Conservation (phyloP, 2,888 invertebrate genomes). For the Congeria kusceri region DNA sequence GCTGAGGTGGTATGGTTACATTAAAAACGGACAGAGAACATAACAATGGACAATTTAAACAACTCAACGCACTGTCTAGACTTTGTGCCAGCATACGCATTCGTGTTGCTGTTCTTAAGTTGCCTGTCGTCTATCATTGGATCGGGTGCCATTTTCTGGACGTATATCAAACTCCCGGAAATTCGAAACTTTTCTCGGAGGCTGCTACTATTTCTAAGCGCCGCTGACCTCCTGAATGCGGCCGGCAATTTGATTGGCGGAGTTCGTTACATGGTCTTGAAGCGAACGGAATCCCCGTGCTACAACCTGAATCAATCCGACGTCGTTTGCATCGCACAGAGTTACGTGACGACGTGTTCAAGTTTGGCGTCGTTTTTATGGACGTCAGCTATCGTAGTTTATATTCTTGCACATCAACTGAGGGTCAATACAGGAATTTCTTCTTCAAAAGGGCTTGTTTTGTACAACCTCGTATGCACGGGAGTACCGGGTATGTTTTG, state of each 20-base stretch:
- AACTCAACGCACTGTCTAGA: not conserved
- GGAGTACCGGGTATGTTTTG: conserved; percentile 40
- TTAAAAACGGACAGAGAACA: not conserved
- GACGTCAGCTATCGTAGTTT: conserved; percentile 50
- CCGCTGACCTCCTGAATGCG: conserved; percentile 33
- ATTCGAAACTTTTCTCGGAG: conserved; percentile 28
- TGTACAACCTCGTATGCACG: conserved; percentile 24
- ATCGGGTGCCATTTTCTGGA: conserved; percentile 12
- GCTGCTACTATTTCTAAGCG: conserved; percentile 19
- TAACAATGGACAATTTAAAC: not conserved
- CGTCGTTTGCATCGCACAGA: conserved; percentile 51
- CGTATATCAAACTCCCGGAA: conserved; percentile 20
- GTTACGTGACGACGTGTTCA: conserved; percentile 54
- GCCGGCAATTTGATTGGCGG: conserved; percentile 19
- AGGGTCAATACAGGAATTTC: conserved; percentile 7
- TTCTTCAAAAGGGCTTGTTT: conserved; percentile 1
- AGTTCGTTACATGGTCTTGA: conserved; percentile 17
- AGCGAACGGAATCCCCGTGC: not conserved
- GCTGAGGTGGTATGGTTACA: no score
- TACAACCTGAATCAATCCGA: not conserved
- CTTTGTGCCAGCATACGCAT: conserved; percentile 5
- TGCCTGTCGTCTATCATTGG: conserved; percentile 34
- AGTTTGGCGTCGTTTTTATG: conserved; percentile 60
- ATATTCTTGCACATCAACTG: conserved; percentile 27
- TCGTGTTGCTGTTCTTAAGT: conserved; percentile 9